A percentile compares a stretch with the other conserved stretches of the same genome.
These are phyloP conservation scores for Bilobella aurantiaca DNA, from an alignment of 1,140 invertebrate genomes.

Conservation along the genomic window DNA sequence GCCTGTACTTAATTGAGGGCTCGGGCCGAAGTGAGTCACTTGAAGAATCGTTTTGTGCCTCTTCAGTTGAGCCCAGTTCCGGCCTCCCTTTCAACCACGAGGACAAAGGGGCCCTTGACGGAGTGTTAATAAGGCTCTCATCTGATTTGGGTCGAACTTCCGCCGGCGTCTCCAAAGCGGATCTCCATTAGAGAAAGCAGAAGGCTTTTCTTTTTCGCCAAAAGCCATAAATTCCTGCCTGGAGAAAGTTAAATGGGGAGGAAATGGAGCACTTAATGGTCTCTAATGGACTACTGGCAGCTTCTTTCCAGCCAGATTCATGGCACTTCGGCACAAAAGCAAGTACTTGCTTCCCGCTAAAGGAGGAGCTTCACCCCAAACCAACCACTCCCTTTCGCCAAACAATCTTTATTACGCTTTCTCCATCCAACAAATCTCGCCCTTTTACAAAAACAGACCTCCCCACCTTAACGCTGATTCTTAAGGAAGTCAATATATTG, in stretches of 20 bases:
- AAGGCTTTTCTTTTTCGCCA: not conserved
- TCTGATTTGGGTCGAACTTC: slow-evolving; percentile 1
- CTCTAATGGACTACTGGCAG: slow-evolving; percentile 1
- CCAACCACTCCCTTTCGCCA: no score
- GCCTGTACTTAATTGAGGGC: not conserved
- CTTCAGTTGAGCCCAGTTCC: not conserved
- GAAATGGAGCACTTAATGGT: slow-evolving; percentile 8
- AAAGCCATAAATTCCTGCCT: slow-evolving; percentile 3
- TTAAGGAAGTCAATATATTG: no score
- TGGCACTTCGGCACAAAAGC: not conserved
- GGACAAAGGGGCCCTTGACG: not conserved
- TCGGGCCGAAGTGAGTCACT: not conserved
- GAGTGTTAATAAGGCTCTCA: not conserved
- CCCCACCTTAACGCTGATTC: no score
- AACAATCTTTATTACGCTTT: no score
- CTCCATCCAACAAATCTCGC: no score
- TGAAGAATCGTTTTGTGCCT: not conserved
- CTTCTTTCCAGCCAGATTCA: not conserved
- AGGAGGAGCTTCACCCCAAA: no score
- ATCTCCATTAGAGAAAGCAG: not conserved
- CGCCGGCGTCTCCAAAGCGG: not conserved
- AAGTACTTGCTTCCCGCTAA: no score
- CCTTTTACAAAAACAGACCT: no score
- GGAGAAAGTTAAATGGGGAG: not conserved
- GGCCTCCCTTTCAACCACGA: not conserved